A percentile compares a stretch with the other conserved stretches of the same genome.
These are phyloP conservation scores for Taurulus bubalis DNA, from an alignment of 2,113 vertebrate species.

Conservation along the genomic window DNA sequence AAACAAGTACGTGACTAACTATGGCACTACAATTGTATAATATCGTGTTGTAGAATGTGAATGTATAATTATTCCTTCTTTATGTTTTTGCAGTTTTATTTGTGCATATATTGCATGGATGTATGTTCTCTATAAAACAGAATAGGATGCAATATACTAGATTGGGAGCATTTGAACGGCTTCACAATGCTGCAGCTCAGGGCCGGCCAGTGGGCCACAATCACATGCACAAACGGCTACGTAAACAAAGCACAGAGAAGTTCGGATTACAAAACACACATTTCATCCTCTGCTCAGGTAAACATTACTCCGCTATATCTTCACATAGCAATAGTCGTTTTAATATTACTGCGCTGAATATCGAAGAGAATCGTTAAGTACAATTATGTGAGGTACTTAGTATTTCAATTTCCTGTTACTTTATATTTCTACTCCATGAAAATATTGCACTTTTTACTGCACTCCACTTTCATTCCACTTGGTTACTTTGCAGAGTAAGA, in stretches of 20 bases:
- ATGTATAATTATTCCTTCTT: neutral
- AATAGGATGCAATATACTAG: neutral
- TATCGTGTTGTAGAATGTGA: neutral
- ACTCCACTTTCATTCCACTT: neutral
- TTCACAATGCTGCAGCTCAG: neutral
- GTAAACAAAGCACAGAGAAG: neutral
- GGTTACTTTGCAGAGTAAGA: neutral
- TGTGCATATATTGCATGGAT: neutral
- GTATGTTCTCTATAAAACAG: neutral
- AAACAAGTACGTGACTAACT: neutral
- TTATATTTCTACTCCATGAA: neutral
- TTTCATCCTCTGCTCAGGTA: neutral
- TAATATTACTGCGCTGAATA: neutral
- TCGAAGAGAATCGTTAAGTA: neutral
- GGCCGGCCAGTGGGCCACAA: neutral
- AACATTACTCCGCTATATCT: neutral
- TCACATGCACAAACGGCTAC: neutral
- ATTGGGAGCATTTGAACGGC: too few relatives aligned
- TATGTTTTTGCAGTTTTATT: neutral
- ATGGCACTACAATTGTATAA: neutral
- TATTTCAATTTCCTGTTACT: neutral
- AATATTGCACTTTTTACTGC: neutral
- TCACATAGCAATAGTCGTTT: neutral
- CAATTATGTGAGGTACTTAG: neutral
- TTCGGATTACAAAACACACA: neutral